Conservation (phyloP, 2,888 invertebrate species). For the Rotaria socialis region DNA sequence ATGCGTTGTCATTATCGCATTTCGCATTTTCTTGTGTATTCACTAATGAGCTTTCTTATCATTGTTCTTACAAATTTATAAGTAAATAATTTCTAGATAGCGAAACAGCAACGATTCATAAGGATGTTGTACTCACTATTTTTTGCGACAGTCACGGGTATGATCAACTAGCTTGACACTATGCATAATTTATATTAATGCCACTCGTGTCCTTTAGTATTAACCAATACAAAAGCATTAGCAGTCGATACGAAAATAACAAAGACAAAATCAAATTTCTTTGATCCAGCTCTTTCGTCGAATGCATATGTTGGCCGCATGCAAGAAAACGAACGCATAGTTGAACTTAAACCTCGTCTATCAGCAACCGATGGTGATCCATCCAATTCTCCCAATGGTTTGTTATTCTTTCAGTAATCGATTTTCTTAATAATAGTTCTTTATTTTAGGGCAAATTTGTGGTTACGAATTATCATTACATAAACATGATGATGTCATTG, state of each 20-base stretch:
- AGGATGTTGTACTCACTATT: background rate
- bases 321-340: background rate
- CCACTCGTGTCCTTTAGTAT: background rate
- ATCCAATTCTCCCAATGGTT: background rate
- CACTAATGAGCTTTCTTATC: no score
- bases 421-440: background rate
- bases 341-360: background rate
- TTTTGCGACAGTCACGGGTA: background rate
- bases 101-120: background rate
- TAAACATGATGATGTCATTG: background rate
- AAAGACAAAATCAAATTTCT: background rate
- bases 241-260: background rate
- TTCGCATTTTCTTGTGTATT: background rate
- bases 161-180: background rate
- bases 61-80: background rate
- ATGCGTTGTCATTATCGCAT: background rate
- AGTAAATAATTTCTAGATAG: background rate
- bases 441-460: background rate
- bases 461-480: constrained; percentile 22
- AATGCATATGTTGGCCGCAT: constrained; percentile 14
- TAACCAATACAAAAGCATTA: background rate
- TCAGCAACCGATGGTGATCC: background rate
- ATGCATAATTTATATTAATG: no score
- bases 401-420: background rate
- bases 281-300: background rate